phyloP scores from a whole-genome alignment of 1,140 invertebrate genomes.

The Magallana gigas region DNA sequence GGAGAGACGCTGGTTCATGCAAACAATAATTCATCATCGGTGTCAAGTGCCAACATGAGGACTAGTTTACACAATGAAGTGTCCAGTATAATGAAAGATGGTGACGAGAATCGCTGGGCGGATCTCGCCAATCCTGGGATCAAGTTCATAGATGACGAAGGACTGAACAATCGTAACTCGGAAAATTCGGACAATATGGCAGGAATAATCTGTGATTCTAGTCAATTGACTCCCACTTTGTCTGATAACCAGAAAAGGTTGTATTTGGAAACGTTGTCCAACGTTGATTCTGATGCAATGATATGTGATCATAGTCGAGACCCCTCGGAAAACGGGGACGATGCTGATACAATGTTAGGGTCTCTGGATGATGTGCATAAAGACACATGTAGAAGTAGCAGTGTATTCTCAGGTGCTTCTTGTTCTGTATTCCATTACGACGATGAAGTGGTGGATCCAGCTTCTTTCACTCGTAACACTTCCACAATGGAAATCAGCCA shows the following conservation, averaged over 20 bases:
- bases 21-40: conserved; percentile 41
- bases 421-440: conserved; percentile 12
- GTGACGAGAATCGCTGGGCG: conserved; percentile 73
- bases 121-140: conserved; percentile 75
- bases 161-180: conserved; percentile 59
- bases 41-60: conserved; percentile 25
- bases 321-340: not conserved
- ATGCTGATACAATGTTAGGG: not conserved
- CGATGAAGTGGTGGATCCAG: conserved; percentile 27
- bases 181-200: conserved; percentile 68
- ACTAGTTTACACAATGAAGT: conserved; percentile 57
- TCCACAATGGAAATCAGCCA: conserved; percentile 66
- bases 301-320: conserved; percentile 22
- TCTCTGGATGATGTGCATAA: conserved; percentile 20
- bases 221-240: conserved; percentile 64
- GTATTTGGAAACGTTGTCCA: conserved; percentile 63
- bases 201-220: conserved; percentile 70
- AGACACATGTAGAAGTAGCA: conserved; percentile 6
- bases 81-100: conserved; percentile 45
- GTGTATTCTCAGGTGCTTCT: conserved; percentile 19
- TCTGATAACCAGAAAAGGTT: conserved; percentile 67
- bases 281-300: conserved; percentile 12
- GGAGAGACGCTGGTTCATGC: conserved; percentile 10
- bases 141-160: conserved; percentile 79
- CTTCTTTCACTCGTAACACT: conserved; percentile 38